These are phyloP conservation scores for Catostomus latipinnis DNA, from an alignment of 2,797 vertebrate species.

Conservation along the genomic window DNA sequence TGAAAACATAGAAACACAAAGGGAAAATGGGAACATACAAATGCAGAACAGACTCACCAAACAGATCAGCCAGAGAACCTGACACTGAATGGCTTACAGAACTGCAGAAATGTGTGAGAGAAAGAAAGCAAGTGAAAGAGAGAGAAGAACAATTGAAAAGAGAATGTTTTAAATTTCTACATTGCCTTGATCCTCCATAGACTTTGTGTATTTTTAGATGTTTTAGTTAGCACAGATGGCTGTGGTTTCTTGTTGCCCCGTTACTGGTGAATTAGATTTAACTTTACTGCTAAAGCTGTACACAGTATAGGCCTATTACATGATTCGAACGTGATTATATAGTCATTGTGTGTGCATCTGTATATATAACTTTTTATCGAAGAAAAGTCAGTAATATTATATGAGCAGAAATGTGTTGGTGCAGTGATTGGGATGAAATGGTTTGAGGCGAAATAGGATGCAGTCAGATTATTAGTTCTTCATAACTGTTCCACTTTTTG, in stretches of 20 bases:
- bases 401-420: slow-evolving; percentile 11
- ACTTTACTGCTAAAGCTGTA: background rate
- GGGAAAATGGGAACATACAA: too few relatives aligned
- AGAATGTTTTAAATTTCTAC: too few relatives aligned
- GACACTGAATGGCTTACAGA: too few relatives aligned
- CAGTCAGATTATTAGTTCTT: slow-evolving; percentile 52
- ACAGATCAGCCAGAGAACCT: too few relatives aligned
- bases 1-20: too few relatives aligned
- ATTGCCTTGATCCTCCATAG: too few relatives aligned
- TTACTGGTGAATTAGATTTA: background rate
- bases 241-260: background rate
- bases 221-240: background rate
- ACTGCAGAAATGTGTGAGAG: background rate
- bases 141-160: background rate
- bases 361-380: slow-evolving; percentile 18
- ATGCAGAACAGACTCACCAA: too few relatives aligned
- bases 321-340: slow-evolving; percentile 8
- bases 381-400: slow-evolving; percentile 20
- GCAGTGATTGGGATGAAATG: slow-evolving; percentile 30
- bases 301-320: background rate
- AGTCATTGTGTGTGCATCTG: slow-evolving; percentile 18
- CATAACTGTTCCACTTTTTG: slow-evolving; percentile 45
- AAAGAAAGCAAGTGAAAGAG: background rate
- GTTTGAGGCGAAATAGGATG: slow-evolving; percentile 32
- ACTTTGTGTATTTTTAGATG: background rate